A percentile compares a stretch with the other conserved stretches of the same genome.
Conservation (phyloP, 2,797 vertebrate species). For the Halcyon leucocephala region DNA sequence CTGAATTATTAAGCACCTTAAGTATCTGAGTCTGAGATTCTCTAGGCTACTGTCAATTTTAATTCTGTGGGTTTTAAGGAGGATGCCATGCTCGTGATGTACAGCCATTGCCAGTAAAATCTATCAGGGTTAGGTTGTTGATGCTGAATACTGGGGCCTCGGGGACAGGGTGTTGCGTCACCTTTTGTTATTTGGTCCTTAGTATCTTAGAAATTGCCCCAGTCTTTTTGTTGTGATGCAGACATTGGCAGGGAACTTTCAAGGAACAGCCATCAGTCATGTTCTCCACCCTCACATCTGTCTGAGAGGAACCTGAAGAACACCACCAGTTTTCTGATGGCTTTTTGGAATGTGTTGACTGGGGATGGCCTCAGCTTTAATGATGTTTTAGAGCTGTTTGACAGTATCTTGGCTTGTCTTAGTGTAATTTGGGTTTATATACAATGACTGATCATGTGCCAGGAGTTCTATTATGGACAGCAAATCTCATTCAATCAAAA, state of each 20-base stretch:
- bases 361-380: background rate
- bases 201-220: background rate
- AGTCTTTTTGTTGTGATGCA: background rate
- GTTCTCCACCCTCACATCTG: background rate
- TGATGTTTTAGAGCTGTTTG: background rate
- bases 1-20: background rate
- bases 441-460: background rate
- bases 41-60: background rate
- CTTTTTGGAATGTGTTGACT: background rate
- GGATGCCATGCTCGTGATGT: background rate
- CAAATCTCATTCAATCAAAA: background rate
- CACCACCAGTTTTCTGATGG: accelerated
- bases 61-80: background rate
- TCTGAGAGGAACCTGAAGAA: background rate
- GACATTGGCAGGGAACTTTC: background rate
- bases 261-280: background rate
- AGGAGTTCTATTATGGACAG: slow-evolving; percentile 11
- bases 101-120: background rate
- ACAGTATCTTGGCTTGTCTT: background rate
- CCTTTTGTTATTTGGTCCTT: background rate
- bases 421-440: background rate
- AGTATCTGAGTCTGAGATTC: background rate
- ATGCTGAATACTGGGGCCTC: background rate
- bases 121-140: background rate
- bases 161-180: background rate